These are phyloP conservation scores for Buphagus erythrorhynchus DNA, from an alignment of 2,797 vertebrate species.

Conservation along the genomic window DNA sequence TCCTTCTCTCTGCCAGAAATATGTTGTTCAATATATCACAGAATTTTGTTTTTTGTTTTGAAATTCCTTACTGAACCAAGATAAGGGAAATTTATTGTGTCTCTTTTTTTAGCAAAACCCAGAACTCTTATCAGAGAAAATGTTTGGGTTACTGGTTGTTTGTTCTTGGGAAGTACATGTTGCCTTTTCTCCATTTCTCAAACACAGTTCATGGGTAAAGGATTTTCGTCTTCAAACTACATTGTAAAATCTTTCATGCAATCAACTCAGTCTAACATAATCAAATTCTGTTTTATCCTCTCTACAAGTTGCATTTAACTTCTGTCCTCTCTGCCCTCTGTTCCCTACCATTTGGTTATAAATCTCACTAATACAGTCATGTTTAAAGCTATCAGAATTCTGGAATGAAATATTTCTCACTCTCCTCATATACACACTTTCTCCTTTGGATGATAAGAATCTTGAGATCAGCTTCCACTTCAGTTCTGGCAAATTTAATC, in stretches of 20 bases:
- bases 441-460: not conserved
- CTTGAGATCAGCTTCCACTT: not conserved
- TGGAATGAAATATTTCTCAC: not conserved
- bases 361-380: not conserved
- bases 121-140: not conserved
- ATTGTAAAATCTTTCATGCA: not conserved
- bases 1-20: not conserved
- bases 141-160: not conserved
- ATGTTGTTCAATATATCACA: not conserved
- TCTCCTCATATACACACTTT: not conserved
- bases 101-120: not conserved
- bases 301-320: not conserved
- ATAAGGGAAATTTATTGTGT: slow-evolving; percentile 42
- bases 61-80: slow-evolving; percentile 32
- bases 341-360: not conserved
- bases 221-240: not conserved
- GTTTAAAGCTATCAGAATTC: not conserved
- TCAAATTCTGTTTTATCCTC: not conserved
- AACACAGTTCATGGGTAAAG: not conserved
- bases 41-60: slow-evolving; percentile 20
- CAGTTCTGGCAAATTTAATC: not conserved
- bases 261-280: not conserved
- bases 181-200: not conserved
- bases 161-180: not conserved
- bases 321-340: not conserved